These are phyloP conservation scores for Drosophila kanapiae DNA, from an alignment of 1,140 invertebrate genomes.

Conservation along the genomic window DNA sequence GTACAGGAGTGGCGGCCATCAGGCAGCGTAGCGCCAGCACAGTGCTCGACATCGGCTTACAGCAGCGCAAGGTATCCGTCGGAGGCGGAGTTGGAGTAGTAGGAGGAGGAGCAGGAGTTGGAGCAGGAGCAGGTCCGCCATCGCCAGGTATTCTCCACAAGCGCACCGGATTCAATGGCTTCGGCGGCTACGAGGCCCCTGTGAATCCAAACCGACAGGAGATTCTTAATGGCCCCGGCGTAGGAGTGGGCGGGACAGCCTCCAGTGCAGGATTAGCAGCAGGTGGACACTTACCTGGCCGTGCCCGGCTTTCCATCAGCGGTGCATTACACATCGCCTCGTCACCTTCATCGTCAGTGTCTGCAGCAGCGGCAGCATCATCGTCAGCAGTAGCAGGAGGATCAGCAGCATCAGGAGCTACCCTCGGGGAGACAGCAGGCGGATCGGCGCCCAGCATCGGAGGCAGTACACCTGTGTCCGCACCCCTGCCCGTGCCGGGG, in stretches of 20 bases:
- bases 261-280: slow-evolving; percentile 22
- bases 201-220: slow-evolving; percentile 25
- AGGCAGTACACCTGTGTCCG: slow-evolving; percentile 21
- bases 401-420: slow-evolving; percentile 24
- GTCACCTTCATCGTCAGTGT: slow-evolving; percentile 4
- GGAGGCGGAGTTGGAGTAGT: slow-evolving; percentile 21
- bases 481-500: slow-evolving; percentile 31
- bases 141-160: slow-evolving; percentile 29
- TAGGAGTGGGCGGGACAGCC: slow-evolving; percentile 13
- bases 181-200: slow-evolving; percentile 37
- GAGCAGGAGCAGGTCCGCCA: slow-evolving; percentile 3
- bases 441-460: slow-evolving; percentile 71
- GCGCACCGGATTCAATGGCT: slow-evolving; percentile 33
- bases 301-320: slow-evolving; percentile 37
- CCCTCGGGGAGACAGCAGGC: slow-evolving; percentile 33
- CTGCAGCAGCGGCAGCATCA: slow-evolving; percentile 4
- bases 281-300: slow-evolving; percentile 10
- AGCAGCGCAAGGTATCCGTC: slow-evolving; percentile 57
- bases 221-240: slow-evolving; percentile 35
- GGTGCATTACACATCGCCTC: slow-evolving; percentile 56
- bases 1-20: slow-evolving; percentile 26
- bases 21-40: slow-evolving; percentile 75
- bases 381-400: slow-evolving; percentile 17
- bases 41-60: slow-evolving; percentile 66
- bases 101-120: not conserved